phyloP scores from a whole-genome alignment of 2,888 invertebrate species.

The Xylota segnis region DNA sequence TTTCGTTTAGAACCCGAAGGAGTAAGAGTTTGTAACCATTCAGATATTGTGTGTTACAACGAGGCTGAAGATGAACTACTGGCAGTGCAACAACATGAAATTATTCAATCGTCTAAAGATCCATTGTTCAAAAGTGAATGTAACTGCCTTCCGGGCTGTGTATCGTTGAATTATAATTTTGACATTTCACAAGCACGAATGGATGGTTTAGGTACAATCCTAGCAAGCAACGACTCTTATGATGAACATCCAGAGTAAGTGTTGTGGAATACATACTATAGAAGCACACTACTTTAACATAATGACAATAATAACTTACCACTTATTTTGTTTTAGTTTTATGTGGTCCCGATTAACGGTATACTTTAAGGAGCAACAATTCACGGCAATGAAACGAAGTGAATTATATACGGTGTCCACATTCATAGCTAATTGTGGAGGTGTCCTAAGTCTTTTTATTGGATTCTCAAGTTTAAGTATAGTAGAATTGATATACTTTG shows the following conservation, averaged over 20 bases:
- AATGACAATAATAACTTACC: background rate
- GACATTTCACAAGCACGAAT: constrained; percentile 82
- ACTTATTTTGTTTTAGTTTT: constrained; percentile 82
- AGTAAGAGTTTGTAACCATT: constrained; percentile 82
- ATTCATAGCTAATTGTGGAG: constrained; percentile 89
- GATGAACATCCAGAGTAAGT: constrained; percentile 81
- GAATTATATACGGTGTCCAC: constrained; percentile 89
- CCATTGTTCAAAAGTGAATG: constrained; percentile 79
- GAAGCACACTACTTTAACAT: background rate
- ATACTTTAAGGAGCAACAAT: constrained; percentile 90
- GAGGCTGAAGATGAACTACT: constrained; percentile 81
- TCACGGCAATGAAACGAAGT: constrained; percentile 88
- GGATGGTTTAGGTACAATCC: constrained; percentile 79
- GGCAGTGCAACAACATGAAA: constrained; percentile 80
- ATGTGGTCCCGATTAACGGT: constrained; percentile 87
- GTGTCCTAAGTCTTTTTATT: constrained; percentile 86
- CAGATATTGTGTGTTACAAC: constrained; percentile 82
- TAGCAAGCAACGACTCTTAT: constrained; percentile 80
- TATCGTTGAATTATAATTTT: constrained; percentile 82
- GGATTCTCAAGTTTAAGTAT: constrained; percentile 84
- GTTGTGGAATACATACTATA: background rate
- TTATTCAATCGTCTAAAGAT: constrained; percentile 79
- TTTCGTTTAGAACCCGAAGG: constrained; percentile 79
- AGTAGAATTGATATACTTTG: constrained; percentile 86
- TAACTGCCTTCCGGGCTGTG: constrained; percentile 83